Evolutionary conservation across 2,797 vertebrate species (phyloP).

Genomic region (Heterohyrax brucei): DNA sequence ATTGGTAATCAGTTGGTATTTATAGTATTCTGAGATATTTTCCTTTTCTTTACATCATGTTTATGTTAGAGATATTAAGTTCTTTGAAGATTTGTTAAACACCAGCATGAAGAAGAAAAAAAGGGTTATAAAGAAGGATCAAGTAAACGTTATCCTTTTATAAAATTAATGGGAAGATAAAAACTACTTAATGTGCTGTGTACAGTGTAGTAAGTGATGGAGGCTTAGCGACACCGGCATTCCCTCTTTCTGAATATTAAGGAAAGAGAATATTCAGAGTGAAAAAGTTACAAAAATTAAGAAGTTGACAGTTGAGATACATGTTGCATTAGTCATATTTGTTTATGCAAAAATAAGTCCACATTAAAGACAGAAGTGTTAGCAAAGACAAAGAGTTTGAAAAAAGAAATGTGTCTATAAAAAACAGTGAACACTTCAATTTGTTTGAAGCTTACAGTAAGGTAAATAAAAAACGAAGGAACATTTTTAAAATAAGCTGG

Average conservation of each 20-base stretch:
- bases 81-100: background rate
- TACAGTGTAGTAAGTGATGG: background rate
- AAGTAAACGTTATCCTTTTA: conserved; percentile 26
- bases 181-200: background rate
- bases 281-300: background rate
- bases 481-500: background rate
- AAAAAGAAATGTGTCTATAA: background rate
- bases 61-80: background rate
- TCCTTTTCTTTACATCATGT: background rate
- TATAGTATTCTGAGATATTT: background rate
- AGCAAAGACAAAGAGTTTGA: background rate
- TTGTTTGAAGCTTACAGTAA: background rate
- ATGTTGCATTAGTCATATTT: background rate
- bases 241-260: background rate
- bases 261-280: background rate
- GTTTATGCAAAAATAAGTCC: background rate
- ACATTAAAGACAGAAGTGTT: background rate
- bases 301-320: background rate
- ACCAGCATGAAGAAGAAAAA: background rate
- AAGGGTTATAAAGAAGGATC: background rate
- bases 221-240: too few species aligned
- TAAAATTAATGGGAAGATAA: background rate
- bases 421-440: background rate
- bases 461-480: background rate
- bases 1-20: background rate